Evolutionary conservation across 2,888 invertebrate species (phyloP).

Genomic region (Agrilus biguttatus): DNA sequence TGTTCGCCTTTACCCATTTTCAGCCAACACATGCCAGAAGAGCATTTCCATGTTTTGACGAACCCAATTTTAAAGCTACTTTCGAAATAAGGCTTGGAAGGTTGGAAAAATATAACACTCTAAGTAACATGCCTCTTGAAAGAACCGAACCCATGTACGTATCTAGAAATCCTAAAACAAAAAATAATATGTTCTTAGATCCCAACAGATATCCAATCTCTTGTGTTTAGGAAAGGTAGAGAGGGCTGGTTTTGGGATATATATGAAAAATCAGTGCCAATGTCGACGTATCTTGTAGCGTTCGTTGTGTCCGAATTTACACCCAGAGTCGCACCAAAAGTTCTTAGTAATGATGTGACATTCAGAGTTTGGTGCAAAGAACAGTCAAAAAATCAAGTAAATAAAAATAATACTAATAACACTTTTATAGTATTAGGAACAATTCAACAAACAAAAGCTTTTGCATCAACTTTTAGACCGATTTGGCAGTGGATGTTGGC

Average conservation of each 20-base stretch:
- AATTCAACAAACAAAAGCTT: too few species aligned
- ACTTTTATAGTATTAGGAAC: too few species aligned
- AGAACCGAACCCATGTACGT: conserved; percentile 35
- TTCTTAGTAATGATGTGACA: conserved; percentile 26
- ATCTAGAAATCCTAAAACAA: conserved; percentile 14
- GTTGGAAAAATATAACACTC: conserved; percentile 39
- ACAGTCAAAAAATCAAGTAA: conserved; percentile 36
- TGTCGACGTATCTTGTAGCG: conserved; percentile 90
- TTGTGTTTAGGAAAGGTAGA: too few species aligned
- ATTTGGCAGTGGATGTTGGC: conserved; percentile 60
- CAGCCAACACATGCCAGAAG: too few species aligned
- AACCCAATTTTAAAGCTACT: too few species aligned
- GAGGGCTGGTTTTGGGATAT: conserved; percentile 39
- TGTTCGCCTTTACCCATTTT: too few species aligned
- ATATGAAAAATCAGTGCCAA: conserved; percentile 58
- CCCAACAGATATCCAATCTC: too few species aligned
- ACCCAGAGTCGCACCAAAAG: conserved; percentile 35
- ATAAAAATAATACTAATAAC: too few species aligned
- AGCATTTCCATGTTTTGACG: too few species aligned
- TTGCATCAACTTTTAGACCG: conserved; percentile 36
- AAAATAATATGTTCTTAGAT: too few species aligned
- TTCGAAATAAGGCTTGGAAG: conserved; percentile 55
- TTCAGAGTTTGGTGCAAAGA: conserved; percentile 64
- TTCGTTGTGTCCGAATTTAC: conserved; percentile 63
- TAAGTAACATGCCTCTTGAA: conserved; percentile 60